phyloP scores from a whole-genome alignment of 2,888 invertebrate species.

The Hybos culiciformis region DNA sequence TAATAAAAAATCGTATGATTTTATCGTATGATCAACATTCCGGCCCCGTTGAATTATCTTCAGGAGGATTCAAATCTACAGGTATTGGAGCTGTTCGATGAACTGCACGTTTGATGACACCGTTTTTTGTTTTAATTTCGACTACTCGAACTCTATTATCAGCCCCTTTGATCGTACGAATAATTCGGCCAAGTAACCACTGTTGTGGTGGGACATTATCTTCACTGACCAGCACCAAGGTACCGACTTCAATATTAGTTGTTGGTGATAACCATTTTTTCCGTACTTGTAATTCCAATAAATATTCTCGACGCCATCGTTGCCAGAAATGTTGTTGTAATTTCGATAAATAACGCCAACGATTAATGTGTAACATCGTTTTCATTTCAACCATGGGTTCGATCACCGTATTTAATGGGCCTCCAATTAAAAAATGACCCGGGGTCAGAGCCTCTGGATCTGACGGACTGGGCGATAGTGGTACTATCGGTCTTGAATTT shows the following conservation, averaged over 20 bases:
- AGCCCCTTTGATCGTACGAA: conserved; percentile 1
- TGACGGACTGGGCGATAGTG: no score
- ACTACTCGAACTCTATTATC: conserved; percentile 8
- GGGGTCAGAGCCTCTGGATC: not conserved
- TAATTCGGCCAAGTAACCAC: conserved; percentile 10
- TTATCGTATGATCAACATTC: no score
- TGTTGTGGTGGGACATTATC: conserved; percentile 8
- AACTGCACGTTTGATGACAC: not conserved
- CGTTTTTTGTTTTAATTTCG: conserved; percentile 6
- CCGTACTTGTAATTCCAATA: conserved; percentile 6
- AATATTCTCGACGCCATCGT: conserved; percentile 6
- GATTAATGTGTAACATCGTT: not conserved
- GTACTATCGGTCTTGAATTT: no score
- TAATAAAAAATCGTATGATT: no score
- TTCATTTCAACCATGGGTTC: not conserved
- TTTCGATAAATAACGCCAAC: conserved; percentile 5
- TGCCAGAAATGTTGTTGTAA: conserved; percentile 9
- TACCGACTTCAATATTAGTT: conserved; percentile 3
- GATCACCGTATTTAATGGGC: not conserved
- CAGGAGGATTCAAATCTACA: no score
- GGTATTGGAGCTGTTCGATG: conserved; percentile 8
- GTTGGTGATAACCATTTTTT: conserved; percentile 8
- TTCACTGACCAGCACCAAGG: conserved; percentile 4
- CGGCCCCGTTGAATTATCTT: no score
- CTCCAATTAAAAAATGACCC: not conserved